Evolutionary conservation across 2,888 invertebrate species (phyloP).

Genomic region (Drosophila atroscutellata): DNA sequence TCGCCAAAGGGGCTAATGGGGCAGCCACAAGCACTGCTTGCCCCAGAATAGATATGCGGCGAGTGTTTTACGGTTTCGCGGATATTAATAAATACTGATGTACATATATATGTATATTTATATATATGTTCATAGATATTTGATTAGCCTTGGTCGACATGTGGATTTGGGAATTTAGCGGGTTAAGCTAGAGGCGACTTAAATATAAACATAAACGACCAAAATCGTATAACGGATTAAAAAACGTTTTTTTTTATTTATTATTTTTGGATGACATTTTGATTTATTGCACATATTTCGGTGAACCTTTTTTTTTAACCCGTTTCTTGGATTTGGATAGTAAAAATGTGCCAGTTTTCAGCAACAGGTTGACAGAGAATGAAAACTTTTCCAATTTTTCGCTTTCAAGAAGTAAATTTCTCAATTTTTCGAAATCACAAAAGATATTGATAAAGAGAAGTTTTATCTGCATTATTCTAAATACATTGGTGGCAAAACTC

Average conservation of each 20-base stretch:
- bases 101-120: background rate
- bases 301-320: background rate
- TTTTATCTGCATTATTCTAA: background rate
- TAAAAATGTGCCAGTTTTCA: background rate
- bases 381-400: background rate
- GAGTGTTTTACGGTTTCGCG: slow-evolving; percentile 34
- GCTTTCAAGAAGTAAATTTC: background rate
- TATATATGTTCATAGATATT: background rate
- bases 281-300: background rate
- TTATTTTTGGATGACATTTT: background rate
- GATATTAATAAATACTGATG: slow-evolving; percentile 9
- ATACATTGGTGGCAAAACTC: background rate
- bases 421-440: too few species aligned
- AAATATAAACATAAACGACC: background rate
- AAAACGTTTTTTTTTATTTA: background rate
- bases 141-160: slow-evolving; percentile 4
- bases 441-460: background rate
- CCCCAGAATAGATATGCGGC: slow-evolving; percentile 35
- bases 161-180: background rate
- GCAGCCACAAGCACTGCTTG: slow-evolving; percentile 25
- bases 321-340: background rate
- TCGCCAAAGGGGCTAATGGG: slow-evolving; percentile 44
- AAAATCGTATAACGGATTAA: background rate
- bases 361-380: slow-evolving; percentile 1
- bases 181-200: background rate